Evolutionary conservation across 1,140 invertebrate species (phyloP).

Genomic region (Theocolax elegans): DNA sequence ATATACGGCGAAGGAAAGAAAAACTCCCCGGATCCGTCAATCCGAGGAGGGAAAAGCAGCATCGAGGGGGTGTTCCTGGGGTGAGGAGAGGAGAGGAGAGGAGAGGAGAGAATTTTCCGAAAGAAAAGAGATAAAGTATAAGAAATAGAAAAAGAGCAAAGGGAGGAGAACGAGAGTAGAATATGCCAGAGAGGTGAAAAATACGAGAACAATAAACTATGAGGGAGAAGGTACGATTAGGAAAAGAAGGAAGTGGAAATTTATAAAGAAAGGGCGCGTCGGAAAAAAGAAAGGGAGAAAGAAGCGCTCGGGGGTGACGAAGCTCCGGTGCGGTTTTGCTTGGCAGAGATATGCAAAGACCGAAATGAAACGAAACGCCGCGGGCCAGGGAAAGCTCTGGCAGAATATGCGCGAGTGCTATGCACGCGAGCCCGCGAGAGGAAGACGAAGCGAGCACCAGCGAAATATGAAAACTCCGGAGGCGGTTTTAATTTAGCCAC

Average conservation of each 20-base stretch:
- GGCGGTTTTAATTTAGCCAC: slow-evolving; percentile 68
- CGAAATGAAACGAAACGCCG: slow-evolving; percentile 65
- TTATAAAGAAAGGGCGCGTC: slow-evolving; percentile 21
- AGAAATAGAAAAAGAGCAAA: slow-evolving; percentile 17
- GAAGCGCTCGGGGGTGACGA: slow-evolving; percentile 18
- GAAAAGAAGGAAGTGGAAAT: slow-evolving; percentile 21
- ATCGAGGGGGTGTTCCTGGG: no score
- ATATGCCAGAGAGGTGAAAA: neutral
- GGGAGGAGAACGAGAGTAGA: neutral
- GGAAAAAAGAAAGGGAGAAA: slow-evolving; percentile 5
- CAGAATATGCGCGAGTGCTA: neutral
- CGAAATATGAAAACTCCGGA: slow-evolving; percentile 66
- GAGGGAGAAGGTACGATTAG: neutral
- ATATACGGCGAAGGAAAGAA: no score
- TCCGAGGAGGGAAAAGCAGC: slow-evolving; percentile 38
- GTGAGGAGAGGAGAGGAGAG: no score
- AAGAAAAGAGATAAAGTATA: no score
- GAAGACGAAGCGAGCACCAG: slow-evolving; percentile 41
- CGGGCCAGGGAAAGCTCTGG: slow-evolving; percentile 43
- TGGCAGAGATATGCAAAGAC: slow-evolving; percentile 49
- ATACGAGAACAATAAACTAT: no score
- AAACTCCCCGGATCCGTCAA: no score
- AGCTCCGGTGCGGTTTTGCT: slow-evolving; percentile 20
- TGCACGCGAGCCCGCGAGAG: neutral
- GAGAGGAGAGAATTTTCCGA: no score